Base-by-base conservation (phyloP, 2,797 vertebrate species). In the Fistularia tabacaria region DNA sequence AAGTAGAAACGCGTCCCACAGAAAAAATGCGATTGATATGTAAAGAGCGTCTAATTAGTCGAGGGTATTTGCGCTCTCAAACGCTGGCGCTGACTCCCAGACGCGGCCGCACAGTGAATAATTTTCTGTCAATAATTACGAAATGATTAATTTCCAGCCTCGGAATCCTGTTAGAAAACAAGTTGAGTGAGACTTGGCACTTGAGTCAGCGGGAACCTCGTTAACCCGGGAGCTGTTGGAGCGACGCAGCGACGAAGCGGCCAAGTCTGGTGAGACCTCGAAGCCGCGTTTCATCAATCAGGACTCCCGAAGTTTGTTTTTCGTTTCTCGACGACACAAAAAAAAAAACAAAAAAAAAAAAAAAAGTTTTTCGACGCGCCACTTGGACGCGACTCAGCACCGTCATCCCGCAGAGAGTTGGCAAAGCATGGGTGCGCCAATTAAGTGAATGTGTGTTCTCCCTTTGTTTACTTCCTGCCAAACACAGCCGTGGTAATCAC, bases 391-490 rank as follows among this genome's bases (percentile, higher is more conserved):
- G 41, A 51, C 63, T 66, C 71, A 61, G 45, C 51, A 7, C 58
- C 66, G 48, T 63, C 62, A 40, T 61, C 68, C 62, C 58, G 58
- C 58, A 36, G 49, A 15, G 59, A 56, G 39, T 60, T 71, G 64
- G 76, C 69, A 57, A 46, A 49, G 62, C 53, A 54, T 53, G 46
- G 62, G 56, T 8, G 53, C 37, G 62, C 73, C 56, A 79, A 80
- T 80, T 73, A 79, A 74, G 51, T n/a, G 9, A 54, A 62, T 59
- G 59, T 54, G 66, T 69, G 54, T 71, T 15, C 53, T 57, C 57
- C 69, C 6, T 42, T 70, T 69, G 57, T 69, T 62, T 54, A 14
- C 64, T 73, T 62, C 57, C 53, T 82, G 76, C 61, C 66, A 74
- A 73, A 47, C 13, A 49, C 46, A 38, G 57, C n/a, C 6, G 59